Base-by-base conservation (phyloP, 2,113 vertebrate species). In the Psittacula cyanocephala region DNA sequence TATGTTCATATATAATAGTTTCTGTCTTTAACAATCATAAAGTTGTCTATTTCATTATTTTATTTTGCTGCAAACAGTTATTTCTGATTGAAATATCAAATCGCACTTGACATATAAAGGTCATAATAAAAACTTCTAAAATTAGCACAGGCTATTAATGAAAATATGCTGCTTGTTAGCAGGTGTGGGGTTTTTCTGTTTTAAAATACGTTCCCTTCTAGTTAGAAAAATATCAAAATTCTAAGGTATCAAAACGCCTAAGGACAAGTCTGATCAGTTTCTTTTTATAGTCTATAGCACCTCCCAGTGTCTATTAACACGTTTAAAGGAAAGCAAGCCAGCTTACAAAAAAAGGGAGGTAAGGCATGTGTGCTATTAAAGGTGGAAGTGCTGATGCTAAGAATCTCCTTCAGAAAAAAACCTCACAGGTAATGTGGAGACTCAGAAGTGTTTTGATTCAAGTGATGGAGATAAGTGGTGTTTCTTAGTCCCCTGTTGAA, bases 261-360 rank as follows among this genome's bases (percentile, higher is more conserved):
- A 83, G 46, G 28, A 60, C 27, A 63, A 88, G 63, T 85, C 63
- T 85, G 52, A 89, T 70, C 67, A 77, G 41, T 63, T 76, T 62
- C 55, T 94, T 95, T 94, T 86, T 69, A 49, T 57, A 96, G 96
- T 70, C 81, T 96, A 35, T 69, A 94, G 94, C 96, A 97, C 93
- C 91, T 96, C 89, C 85, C 87, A 82, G 94, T 94, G 91, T 94
- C 75, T 95, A n/a, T 67, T 75, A 81, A 83, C 64, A 86, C 10
- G 0, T 80, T 81, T 67, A 22, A 89, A 88, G 77, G 22, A 39
- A 91, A 76, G 22, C n/a, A 60, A 85, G 7, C 9, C 15, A 43
- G 17, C 2, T 65, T 47, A 74, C 44, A n/a, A 82, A 55, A 92
- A 76, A 62, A 64, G 70, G 46, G 80, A 80, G 16, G 10, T 29